These are phyloP conservation scores for Muscidifurax raptorellus DNA, from an alignment of 1,140 invertebrate genomes.

Conservation along the genomic window DNA sequence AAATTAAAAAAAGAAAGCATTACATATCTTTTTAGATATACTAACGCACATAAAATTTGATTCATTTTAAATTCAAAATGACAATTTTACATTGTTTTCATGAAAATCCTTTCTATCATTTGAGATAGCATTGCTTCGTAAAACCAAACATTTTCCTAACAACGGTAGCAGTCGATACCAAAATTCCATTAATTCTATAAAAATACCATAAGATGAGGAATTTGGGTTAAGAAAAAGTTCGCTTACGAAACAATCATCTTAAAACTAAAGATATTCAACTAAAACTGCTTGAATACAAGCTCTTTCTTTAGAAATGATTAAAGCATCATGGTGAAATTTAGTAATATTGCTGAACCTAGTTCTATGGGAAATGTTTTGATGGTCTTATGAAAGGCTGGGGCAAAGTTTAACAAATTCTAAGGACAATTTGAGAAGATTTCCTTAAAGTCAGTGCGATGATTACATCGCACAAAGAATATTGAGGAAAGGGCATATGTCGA, in stretches of 20 bases:
- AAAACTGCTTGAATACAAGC: not conserved
- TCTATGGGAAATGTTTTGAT: not conserved
- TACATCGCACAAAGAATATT: not conserved
- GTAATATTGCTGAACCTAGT: not conserved
- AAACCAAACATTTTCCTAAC: not conserved
- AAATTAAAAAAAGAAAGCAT: not conserved
- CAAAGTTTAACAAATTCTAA: constrained; percentile 2
- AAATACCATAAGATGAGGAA: constrained; percentile 13
- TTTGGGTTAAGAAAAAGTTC: not conserved
- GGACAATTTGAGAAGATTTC: constrained; percentile 19
- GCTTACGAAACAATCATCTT: not conserved
- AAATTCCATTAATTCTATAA: constrained; percentile 8
- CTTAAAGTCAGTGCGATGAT: not conserved
- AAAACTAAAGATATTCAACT: not conserved
- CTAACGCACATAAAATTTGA: too few relatives aligned
- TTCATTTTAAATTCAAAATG: not conserved
- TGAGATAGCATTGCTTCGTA: not conserved
- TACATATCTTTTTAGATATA: not conserved
- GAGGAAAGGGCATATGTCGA: not conserved
- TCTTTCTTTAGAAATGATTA: not conserved
- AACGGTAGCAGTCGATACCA: not conserved
- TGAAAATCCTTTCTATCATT: not conserved
- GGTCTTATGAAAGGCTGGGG: not conserved
- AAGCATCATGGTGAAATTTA: not conserved
- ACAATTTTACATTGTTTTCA: not conserved